Evolutionary conservation across 2,113 vertebrate species (phyloP), one percentile per base, ranked within the genome.

Genomic region (Erinaceus europaeus): DNA sequence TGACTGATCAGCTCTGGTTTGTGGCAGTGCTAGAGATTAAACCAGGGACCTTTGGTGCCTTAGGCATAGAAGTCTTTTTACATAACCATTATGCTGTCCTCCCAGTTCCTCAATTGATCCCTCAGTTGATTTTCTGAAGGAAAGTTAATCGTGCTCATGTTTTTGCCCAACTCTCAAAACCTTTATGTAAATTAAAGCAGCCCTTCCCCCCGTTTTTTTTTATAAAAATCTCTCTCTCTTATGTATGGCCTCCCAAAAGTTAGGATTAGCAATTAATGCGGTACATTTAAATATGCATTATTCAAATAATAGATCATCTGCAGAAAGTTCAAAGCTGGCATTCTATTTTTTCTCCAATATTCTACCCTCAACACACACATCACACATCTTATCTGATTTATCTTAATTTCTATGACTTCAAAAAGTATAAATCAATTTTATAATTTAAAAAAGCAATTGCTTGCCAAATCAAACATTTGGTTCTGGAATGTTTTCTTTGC

Each of bases 371-470:
- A n/a, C n/a, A n/a, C n/a, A n/a, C n/a, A n/a, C n/a, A n/a, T n/a
- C 29, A 85, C n/a, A 2, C 1, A 5, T 6, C 23, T 48, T 77
- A 87, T 53, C 46, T 89, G 7, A 52, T 88, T 85, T 91, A 20
- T 68, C 38, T 85, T 91, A 17, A 79, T 69, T 88, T 6, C 15
- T 82, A 34, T 87, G 75, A 82, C 42, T 42, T 93, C 55, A 85
- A 94, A 38, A 48, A 67, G 88, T 67, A 73, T 32, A 85, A 91
- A 79, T n/a, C 46, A 71, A 85, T 90, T 91, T 87, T 88, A 91
- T 64, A 85, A 82, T 44, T 40, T 72, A 90, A 74, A 61, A 74
- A 84, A 92, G 76, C 57, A 89, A 77, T 27, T 85, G 40, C 32
- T 67, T 84, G 74, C 85, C 65, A 90, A 46, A 74, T 72, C 59